Evolutionary conservation across 2,888 invertebrate genomes (phyloP), one percentile per base, ranked within the genome.

Genomic region (Dendrolimus houi): DNA sequence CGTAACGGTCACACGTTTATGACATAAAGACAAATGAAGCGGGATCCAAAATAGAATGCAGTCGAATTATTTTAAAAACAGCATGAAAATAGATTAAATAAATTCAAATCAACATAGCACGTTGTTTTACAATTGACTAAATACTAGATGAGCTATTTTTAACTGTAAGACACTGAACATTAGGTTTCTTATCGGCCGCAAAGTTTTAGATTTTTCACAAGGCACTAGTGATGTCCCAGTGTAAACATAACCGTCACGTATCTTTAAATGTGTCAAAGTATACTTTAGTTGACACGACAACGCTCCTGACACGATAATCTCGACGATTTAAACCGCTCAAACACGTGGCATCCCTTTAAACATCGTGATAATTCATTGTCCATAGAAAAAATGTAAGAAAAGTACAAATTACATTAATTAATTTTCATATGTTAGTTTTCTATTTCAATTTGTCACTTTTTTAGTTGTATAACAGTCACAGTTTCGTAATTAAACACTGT

Each of bases 301-400:
- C 61, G 68, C 69, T 69, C 75, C 71, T 81, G 85, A 87, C 79
- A 79, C 69, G 65, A 75, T 87, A 87, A 88, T 85, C 87, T 79
- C 55, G 7, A 62, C 75, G 85, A 81, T 86, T 84, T 54, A 40
- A n/a, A 54, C 9, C 40, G 9, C 3, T 40, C 6, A 41, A 61
- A 61, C 57, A 57, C 56, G 61, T 47, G 40, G 55, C 54, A 47
- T 54, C 55, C 55, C 55, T 52, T 53, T 55, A 57, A 55, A 58
- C 53, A 55, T 53, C 58, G 58, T 12, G 12, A 56, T 58, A 42
- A 56, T 47, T 58, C 61, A 58, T 60, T 61, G 63, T 63, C 60
- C 52, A 17, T 56, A 53, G 10, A 54, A 54, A 58, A 54, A 17
- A 47, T 47, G 9, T 47, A 9, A 47, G 55, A 54, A 57, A 54